A percentile compares a stretch with the other conserved stretches of the same genome.
These are phyloP conservation scores for Cantharis flavilabris DNA, from an alignment of 2,888 invertebrate species.

Conservation along the genomic window DNA sequence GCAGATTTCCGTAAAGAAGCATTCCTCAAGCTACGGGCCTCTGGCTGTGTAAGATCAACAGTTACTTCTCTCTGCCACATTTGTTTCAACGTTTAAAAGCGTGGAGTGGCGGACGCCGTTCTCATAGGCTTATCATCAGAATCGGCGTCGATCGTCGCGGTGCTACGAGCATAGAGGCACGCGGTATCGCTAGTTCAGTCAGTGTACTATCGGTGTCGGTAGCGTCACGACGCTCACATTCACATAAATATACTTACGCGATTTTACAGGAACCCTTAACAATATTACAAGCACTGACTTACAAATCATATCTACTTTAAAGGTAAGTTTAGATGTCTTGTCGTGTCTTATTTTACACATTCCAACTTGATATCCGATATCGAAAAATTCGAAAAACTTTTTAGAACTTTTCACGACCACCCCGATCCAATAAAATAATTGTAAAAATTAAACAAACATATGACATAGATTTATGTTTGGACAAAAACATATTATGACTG, in stretches of 20 bases:
- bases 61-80: slow-evolving; percentile 54
- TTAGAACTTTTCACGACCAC: not conserved
- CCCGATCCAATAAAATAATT: not conserved
- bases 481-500: not conserved
- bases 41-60: slow-evolving; percentile 53
- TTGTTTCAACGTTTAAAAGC: slow-evolving; percentile 54
- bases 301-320: not conserved
- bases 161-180: slow-evolving; percentile 35
- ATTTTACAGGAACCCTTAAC: slow-evolving; percentile 8
- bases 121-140: slow-evolving; percentile 49
- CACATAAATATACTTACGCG: slow-evolving; percentile 16
- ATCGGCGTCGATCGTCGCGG: slow-evolving; percentile 42
- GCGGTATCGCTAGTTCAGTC: slow-evolving; percentile 32
- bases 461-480: not conserved
- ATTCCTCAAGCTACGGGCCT: slow-evolving; percentile 42
- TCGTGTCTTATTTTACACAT: not conserved
- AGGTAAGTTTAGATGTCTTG: slow-evolving; percentile 2
- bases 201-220: slow-evolving; percentile 31
- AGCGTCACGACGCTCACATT: slow-evolving; percentile 21
- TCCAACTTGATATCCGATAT: not conserved
- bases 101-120: slow-evolving; percentile 52
- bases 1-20: slow-evolving; percentile 57
- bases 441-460: not conserved
- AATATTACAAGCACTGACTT: not conserved
- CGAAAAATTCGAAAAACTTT: not conserved